These are phyloP conservation scores for Phaonia tiefii DNA, from an alignment of 2,888 invertebrate genomes.

Conservation along the genomic window DNA sequence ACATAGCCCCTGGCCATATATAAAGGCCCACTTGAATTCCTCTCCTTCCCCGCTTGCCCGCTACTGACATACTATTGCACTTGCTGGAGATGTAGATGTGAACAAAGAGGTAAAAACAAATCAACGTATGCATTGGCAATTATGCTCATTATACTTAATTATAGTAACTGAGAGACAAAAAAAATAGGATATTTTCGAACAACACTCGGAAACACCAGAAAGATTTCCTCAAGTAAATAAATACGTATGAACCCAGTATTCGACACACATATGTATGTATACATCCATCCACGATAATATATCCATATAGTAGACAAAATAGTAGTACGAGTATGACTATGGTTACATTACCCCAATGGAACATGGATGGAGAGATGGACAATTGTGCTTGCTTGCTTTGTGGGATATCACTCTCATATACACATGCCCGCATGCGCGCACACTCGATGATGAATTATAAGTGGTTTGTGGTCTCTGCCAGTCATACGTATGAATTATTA, in stretches of 20 bases:
- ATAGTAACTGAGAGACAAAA: slow-evolving; percentile 72
- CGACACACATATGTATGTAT: neutral
- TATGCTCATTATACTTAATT: slow-evolving; percentile 80
- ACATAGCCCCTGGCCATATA: too few relatives aligned
- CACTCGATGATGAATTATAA: slow-evolving; percentile 62
- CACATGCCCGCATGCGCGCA: neutral
- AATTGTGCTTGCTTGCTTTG: slow-evolving; percentile 9
- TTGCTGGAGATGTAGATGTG: slow-evolving; percentile 24
- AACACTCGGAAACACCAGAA: slow-evolving; percentile 24
- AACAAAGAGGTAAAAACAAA: slow-evolving; percentile 8
- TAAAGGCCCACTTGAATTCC: too few relatives aligned
- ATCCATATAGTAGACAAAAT: slow-evolving; percentile 1
- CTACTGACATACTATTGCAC: slow-evolving; percentile 32
- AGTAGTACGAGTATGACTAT: neutral
- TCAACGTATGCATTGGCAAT: slow-evolving; percentile 75
- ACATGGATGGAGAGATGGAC: slow-evolving; percentile 6
- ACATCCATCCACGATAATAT: neutral
- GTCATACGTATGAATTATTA: slow-evolving; percentile 77
- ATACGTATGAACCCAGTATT: neutral
- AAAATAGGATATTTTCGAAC: slow-evolving; percentile 51
- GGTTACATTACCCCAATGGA: too few relatives aligned
- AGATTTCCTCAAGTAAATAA: slow-evolving; percentile 45
- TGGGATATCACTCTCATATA: slow-evolving; percentile 21
- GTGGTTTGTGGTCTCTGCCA: slow-evolving; percentile 69
- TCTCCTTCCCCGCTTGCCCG: neutral